Evolutionary conservation across 2,888 invertebrate species (phyloP), one percentile per base, ranked within the genome.

Genomic region (Gryllus longicercus): DNA sequence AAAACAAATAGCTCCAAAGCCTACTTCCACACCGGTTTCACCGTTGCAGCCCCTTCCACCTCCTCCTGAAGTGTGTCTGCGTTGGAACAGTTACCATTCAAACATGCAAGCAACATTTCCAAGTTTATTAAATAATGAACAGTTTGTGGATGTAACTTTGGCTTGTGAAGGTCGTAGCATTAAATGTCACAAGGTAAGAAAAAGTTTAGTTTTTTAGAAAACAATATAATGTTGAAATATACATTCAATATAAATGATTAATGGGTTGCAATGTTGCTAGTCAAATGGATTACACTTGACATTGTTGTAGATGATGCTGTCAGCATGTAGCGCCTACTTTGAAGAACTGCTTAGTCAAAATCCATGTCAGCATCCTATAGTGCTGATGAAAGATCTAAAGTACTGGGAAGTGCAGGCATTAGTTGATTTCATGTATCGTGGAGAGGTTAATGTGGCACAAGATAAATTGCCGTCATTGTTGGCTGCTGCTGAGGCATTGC

Each of bases 71-170:
- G 82, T 82, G 14, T 93, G 93, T 85, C 92, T 95, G 78, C 90
- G 94, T 85, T 95, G 94, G 95, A 94, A 94, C 87, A 94, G 93
- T 84, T 94, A 94, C 86, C 94, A 94, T 85, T 92, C 93, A 75
- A 94, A 94, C 86, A 90, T 95, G 87, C 94, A 92, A 85, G 92
- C 92, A 83, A 93, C 93, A 82, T 94, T 94, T 85, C 93, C 94
- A 1, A 92, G 93, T 16, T 89, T 94, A 21, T 89, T 94, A 12
- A 91, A 92, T 38, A 91, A 92, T n/a, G 94, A 94, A 86, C 92
- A 93, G 86, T 96, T 96, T 86, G 95, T 96, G 0, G 96, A 96
- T 87, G 96, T 96, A 78, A 96, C 96, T 0, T 87, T 96, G 79
- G 95, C 96, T 4, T 96, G 96, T 86, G 96, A 96, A 87, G 95